Percentiles rank a stretch among this genome's conserved stretches.
Evolutionary conservation across 2,797 vertebrate species (phyloP).

Genomic region (Enteromius mattozi): DNA sequence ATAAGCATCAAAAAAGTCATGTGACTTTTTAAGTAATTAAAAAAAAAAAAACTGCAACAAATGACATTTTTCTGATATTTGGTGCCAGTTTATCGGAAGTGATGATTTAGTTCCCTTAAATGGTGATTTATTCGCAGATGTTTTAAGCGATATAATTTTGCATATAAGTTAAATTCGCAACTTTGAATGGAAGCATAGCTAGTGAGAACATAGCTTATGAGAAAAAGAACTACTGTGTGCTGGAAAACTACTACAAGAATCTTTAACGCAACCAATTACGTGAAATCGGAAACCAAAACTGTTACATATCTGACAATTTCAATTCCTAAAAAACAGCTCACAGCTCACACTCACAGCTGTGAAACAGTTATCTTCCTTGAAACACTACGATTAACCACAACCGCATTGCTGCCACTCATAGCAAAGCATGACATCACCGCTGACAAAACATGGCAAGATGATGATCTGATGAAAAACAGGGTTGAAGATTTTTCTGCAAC

Average conservation of each 20-base stretch:
- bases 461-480: neutral
- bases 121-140: neutral
- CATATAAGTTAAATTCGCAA: neutral
- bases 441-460: neutral
- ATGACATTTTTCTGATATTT: no score
- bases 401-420: neutral
- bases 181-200: neutral
- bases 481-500: neutral
- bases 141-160: neutral
- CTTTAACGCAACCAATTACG: neutral
- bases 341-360: neutral
- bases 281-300: neutral
- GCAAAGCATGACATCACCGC: constrained; percentile 14
- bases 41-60: no score
- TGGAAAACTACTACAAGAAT: neutral
- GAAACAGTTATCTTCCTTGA: neutral
- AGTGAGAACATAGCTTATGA: neutral
- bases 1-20: no score
- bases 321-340: neutral
- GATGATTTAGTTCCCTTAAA: neutral
- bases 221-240: neutral
- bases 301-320: neutral
- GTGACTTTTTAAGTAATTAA: no score
- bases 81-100: neutral
- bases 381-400: neutral